Percentiles rank a stretch among this genome's conserved stretches.
Conservation (phyloP, 2,113 vertebrate species). For the Otus sunia region DNA sequence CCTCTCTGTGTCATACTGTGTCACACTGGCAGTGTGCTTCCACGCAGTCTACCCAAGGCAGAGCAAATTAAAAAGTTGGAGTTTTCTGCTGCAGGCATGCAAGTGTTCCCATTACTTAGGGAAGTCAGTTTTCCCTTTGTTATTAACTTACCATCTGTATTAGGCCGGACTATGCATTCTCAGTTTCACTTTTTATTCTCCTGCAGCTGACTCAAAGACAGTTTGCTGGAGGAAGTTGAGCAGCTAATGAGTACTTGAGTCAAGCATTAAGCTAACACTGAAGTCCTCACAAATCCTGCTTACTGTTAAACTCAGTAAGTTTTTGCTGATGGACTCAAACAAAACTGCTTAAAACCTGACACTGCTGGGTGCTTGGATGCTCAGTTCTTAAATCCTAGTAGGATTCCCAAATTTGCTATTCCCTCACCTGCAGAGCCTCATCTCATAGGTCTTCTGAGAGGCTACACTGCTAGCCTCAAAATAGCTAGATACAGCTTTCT, state of each 20-base stretch:
- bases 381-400: neutral
- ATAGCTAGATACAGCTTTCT: neutral
- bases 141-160: neutral
- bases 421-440: neutral
- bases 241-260: neutral
- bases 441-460: neutral
- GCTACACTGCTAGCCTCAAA: neutral
- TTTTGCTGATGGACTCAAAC: neutral
- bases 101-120: neutral
- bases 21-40: neutral
- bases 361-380: neutral
- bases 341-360: neutral
- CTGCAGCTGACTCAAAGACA: slow-evolving; percentile 1
- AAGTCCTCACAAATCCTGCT: neutral
- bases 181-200: slow-evolving; percentile 52
- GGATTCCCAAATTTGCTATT: neutral
- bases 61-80: neutral
- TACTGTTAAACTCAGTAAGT: neutral
- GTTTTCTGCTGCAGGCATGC: neutral
- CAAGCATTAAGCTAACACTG: neutral
- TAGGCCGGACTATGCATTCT: neutral
- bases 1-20: neutral
- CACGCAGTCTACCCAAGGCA: neutral
- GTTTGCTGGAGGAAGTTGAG: neutral
- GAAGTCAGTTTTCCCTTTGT: neutral